Evolutionary conservation across 2,113 vertebrate species (phyloP).

Genomic region (Elaphurus davidianus): DNA sequence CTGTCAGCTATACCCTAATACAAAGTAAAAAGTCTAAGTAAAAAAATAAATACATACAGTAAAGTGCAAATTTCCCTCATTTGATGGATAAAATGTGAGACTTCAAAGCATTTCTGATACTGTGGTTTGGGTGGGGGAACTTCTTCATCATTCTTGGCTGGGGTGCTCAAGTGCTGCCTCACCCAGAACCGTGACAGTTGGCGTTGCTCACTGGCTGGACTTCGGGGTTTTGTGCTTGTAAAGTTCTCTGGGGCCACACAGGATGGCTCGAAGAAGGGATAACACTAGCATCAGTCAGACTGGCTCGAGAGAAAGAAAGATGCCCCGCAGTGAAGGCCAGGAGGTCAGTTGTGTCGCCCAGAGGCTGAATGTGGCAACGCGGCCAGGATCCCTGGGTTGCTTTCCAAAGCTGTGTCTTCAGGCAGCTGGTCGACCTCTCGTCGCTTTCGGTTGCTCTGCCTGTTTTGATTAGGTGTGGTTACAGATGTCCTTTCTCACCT

Average conservation of each 20-base stretch:
- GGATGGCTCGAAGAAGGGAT: neutral
- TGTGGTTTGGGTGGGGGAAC: neutral
- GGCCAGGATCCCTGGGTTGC: neutral
- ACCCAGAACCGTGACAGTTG: neutral
- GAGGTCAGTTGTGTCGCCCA: neutral
- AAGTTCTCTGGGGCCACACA: neutral
- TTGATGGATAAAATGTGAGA: neutral
- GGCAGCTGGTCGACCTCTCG: neutral
- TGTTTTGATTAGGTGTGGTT: neutral
- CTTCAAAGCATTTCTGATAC: neutral
- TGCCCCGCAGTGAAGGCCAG: neutral
- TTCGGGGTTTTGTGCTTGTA: neutral
- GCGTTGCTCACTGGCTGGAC: neutral
- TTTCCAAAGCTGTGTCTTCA: neutral
- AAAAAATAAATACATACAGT: neutral
- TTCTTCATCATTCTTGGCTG: neutral
- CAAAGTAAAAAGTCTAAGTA: neutral
- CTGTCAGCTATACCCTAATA: neutral
- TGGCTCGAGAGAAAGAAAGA: neutral
- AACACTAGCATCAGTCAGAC: neutral
- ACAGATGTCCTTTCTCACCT: neutral
- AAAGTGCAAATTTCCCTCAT: neutral
- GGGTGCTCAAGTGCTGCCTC: neutral
- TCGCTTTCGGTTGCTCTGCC: neutral
- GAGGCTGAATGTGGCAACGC: neutral